Evolutionary conservation across 1,140 invertebrate species (phyloP).

Genomic region (Drosophila aff.): DNA sequence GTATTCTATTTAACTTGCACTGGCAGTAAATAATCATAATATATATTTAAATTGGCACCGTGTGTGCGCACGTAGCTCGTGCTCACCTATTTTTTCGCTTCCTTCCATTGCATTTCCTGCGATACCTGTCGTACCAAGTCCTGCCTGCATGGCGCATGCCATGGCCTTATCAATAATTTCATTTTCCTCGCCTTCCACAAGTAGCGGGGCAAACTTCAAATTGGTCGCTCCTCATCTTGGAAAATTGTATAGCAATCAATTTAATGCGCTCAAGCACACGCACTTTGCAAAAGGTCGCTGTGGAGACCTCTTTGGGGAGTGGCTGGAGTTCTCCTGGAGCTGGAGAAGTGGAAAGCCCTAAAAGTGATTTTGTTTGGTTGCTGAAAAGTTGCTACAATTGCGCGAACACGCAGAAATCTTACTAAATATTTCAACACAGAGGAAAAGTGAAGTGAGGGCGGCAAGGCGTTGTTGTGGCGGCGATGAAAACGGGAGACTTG

Average conservation of each 20-base stretch:
- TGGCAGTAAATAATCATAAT: slow-evolving; percentile 78
- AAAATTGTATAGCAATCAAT: slow-evolving; percentile 79
- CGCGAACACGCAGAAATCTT: slow-evolving; percentile 64
- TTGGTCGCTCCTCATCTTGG: slow-evolving; percentile 47
- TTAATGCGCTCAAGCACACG: slow-evolving; percentile 74
- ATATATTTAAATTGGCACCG: slow-evolving; percentile 75
- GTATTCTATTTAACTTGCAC: slow-evolving; percentile 34
- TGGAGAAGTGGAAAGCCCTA: slow-evolving; percentile 41
- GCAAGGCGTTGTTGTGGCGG: too few species aligned
- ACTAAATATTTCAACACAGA: slow-evolving; percentile 74
- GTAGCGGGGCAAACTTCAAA: slow-evolving; percentile 30
- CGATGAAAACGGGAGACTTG: not conserved
- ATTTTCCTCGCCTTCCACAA: slow-evolving; percentile 14
- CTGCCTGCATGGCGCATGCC: slow-evolving; percentile 48
- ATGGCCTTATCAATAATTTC: slow-evolving; percentile 49
- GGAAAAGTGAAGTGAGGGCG: slow-evolving; percentile 34
- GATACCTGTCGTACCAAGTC: slow-evolving; percentile 62
- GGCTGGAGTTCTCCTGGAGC: slow-evolving; percentile 2
- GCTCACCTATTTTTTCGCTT: slow-evolving; percentile 26
- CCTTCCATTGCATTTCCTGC: slow-evolving; percentile 55
- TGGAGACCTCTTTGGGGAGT: slow-evolving; percentile 44
- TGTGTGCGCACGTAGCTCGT: slow-evolving; percentile 22
- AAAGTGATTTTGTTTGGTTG: slow-evolving; percentile 42
- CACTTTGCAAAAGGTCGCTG: slow-evolving; percentile 66
- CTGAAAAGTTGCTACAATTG: slow-evolving; percentile 70